phyloP scores from a whole-genome alignment of 2,888 invertebrate species.

The Melinaea menophilus region DNA sequence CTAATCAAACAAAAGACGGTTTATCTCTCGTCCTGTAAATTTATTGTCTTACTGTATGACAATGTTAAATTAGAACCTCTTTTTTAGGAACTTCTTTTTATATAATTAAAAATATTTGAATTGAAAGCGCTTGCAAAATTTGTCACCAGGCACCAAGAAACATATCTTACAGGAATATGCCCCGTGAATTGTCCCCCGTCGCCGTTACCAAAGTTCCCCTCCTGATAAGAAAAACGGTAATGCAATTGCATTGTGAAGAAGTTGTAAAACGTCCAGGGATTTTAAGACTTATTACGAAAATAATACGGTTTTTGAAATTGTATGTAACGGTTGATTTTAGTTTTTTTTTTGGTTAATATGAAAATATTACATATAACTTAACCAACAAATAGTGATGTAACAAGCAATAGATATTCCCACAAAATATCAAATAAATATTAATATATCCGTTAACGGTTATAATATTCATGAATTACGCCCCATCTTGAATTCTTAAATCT shows the following conservation, averaged over 20 bases:
- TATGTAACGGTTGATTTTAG: constrained; percentile 10
- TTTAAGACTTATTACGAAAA: too few species aligned
- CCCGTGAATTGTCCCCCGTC: neutral
- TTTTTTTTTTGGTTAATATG: neutral
- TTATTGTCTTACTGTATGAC: too few species aligned
- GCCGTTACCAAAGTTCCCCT: neutral
- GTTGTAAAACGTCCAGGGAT: too few species aligned
- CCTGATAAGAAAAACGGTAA: constrained; percentile 7
- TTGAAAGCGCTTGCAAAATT: too few species aligned
- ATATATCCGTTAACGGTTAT: constrained; percentile 21
- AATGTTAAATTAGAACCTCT: too few species aligned
- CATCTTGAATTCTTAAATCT: constrained; percentile 21
- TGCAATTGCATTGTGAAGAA: constrained; percentile 5
- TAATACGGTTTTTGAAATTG: neutral
- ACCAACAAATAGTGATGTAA: neutral
- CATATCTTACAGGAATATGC: too few species aligned
- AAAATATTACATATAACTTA: neutral
- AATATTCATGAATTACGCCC: constrained; percentile 32
- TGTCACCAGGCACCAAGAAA: too few species aligned
- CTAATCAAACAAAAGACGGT: too few species aligned
- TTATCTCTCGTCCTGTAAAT: too few species aligned
- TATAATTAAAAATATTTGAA: too few species aligned
- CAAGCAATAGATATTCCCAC: constrained; percentile 5
- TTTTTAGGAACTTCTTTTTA: too few species aligned
- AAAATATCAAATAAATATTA: constrained; percentile 6